phyloP scores from a whole-genome alignment of 1,140 invertebrate species.

The Colletes latitarsis region DNA sequence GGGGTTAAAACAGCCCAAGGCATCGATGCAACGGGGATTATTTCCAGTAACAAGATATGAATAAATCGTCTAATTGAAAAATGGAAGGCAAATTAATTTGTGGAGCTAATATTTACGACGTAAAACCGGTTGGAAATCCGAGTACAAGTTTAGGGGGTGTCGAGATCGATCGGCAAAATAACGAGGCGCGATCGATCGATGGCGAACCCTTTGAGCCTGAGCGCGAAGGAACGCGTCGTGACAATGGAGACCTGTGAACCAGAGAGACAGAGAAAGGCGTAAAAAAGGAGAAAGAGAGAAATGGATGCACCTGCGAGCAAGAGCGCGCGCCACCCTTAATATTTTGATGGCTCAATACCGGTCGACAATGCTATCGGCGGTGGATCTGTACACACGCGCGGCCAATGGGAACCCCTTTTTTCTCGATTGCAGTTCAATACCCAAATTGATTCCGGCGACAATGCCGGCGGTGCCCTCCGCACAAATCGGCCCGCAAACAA shows the following conservation, averaged over 20 bases:
- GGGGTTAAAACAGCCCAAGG: too few relatives aligned
- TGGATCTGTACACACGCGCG: conserved; percentile 54
- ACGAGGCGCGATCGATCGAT: conserved; percentile 57
- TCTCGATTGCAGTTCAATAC: conserved; percentile 76
- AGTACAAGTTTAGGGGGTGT: neutral
- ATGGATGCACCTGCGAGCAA: conserved; percentile 60
- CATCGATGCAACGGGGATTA: too few relatives aligned
- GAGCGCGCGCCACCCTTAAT: conserved; percentile 69
- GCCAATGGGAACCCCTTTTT: conserved; percentile 59
- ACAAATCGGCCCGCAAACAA: conserved; percentile 54
- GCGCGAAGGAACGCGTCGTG: conserved; percentile 51
- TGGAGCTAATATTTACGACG: too few relatives aligned
- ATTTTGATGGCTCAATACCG: conserved; percentile 78
- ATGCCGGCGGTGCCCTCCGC: conserved; percentile 40
- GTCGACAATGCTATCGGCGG: conserved; percentile 74
- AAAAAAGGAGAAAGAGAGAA: conserved; percentile 13
- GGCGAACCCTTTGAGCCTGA: conserved; percentile 40
- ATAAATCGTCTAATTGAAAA: too few relatives aligned
- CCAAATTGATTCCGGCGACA: conserved; percentile 76
- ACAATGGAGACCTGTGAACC: conserved; percentile 35
- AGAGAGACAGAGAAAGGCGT: neutral
- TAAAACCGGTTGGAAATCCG: too few relatives aligned
- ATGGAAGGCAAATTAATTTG: too few relatives aligned
- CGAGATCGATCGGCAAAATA: conserved; percentile 55
- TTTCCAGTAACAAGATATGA: too few relatives aligned